Percentiles rank a stretch among this genome's conserved stretches.
Conservation (phyloP, 2,888 invertebrate genomes). For the Melanchra persicariae region DNA sequence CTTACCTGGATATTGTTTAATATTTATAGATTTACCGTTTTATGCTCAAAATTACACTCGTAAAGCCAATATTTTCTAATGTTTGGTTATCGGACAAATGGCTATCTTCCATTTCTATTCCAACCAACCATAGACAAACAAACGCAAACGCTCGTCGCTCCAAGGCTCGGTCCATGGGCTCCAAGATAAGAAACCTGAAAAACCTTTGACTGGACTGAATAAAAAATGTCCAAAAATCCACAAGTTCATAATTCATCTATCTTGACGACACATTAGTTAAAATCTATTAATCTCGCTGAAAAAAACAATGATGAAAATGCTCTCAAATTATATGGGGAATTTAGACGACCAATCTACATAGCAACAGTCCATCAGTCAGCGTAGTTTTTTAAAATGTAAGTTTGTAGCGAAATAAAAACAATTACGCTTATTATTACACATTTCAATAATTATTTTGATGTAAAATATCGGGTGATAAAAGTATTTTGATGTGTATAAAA, state of each 20-base stretch:
- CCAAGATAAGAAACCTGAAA: not conserved
- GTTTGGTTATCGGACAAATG: conserved; percentile 83
- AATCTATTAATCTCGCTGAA: not conserved
- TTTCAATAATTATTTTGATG: no score
- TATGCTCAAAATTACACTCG: conserved; percentile 44
- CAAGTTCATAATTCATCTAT: not conserved
- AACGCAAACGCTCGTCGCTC: not conserved
- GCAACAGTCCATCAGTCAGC: no score
- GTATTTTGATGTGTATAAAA: no score
- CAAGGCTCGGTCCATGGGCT: no score
- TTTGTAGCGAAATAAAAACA: no score
- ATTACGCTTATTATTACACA: no score
- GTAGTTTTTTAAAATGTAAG: no score
- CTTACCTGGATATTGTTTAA: conserved; percentile 71
- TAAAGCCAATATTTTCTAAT: conserved; percentile 61
- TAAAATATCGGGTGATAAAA: no score
- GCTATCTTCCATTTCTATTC: conserved; percentile 83
- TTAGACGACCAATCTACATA: no score
- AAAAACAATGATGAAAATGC: no score
- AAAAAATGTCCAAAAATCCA: not conserved
- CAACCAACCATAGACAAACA: conserved; percentile 71
- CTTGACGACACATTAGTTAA: no score
- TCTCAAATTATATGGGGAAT: no score
- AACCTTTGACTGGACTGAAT: not conserved
- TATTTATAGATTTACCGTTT: conserved; percentile 53